A percentile compares a stretch with the other conserved stretches of the same genome.
phyloP scores from a whole-genome alignment of 2,797 vertebrate species.

The Sebastes umbrosus region DNA sequence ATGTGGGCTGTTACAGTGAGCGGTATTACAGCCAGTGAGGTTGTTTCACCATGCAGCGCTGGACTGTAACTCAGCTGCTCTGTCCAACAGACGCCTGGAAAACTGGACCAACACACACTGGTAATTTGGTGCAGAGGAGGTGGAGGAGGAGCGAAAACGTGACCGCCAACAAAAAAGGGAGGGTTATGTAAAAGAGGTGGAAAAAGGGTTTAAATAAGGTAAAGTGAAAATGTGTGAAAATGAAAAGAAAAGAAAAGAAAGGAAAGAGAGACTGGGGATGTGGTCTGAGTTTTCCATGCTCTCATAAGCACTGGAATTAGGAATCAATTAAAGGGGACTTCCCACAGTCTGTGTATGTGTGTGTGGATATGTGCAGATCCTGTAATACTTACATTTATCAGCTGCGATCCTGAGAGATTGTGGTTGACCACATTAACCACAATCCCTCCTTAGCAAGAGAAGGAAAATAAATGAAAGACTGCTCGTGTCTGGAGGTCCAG shows the following conservation, averaged over 20 bases:
- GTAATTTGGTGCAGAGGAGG: conserved; percentile 10
- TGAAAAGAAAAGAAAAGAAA: not conserved
- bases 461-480: not conserved
- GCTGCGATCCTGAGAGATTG: not conserved
- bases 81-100: conserved; percentile 42
- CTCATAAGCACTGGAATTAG: conserved; percentile 15
- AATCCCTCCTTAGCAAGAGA: not conserved
- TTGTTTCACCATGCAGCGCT: not conserved
- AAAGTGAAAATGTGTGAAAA: conserved; percentile 48
- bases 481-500: not conserved
- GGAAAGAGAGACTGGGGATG: not conserved
- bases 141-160: not conserved
- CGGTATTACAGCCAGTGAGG: not conserved
- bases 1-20: conserved; percentile 4
- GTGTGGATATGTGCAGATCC: not conserved
- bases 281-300: conserved; percentile 38
- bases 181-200: conserved; percentile 19
- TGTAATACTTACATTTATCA: not conserved
- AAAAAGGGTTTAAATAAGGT: conserved; percentile 34
- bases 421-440: not conserved
- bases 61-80: conserved; percentile 7
- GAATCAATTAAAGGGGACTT: conserved; percentile 22
- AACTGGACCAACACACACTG: conserved; percentile 38
- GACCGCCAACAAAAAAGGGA: not conserved
- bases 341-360: not conserved